Conservation (phyloP, 2,797 vertebrate species). For the Galago senegalensis region DNA sequence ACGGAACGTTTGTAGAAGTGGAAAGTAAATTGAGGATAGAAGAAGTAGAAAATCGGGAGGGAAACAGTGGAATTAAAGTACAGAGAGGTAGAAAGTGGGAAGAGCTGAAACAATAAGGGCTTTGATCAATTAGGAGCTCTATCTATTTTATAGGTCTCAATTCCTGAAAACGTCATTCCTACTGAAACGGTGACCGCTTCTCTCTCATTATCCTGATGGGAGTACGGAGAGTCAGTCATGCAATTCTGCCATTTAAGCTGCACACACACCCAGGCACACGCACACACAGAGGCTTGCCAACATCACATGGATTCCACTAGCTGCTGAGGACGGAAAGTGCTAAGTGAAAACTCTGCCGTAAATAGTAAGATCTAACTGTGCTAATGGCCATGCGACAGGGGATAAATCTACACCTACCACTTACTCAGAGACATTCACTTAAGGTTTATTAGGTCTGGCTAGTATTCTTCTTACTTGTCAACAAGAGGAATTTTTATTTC, state of each 20-base stretch:
- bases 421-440: neutral
- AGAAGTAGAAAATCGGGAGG: neutral
- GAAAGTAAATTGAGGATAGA: neutral
- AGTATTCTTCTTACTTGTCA: conserved; percentile 22
- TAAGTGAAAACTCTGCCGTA: neutral
- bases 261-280: neutral
- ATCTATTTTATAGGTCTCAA: neutral
- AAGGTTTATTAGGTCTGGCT: conserved; percentile 49
- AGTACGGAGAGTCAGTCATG: neutral
- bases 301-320: neutral
- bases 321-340: neutral
- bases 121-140: neutral
- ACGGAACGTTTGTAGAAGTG: neutral
- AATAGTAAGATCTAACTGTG: neutral
- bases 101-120: neutral
- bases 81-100: neutral
- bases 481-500: conserved; percentile 1
- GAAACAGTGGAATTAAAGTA: neutral
- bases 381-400: neutral
- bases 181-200: neutral
- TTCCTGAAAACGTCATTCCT: neutral
- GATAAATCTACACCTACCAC: conserved; percentile 1
- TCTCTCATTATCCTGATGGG: neutral
- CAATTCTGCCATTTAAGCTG: neutral
- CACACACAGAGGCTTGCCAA: neutral